These are phyloP conservation scores for Gobionotothen gibberifrons DNA, from an alignment of 2,797 vertebrate genomes.

Conservation along the genomic window DNA sequence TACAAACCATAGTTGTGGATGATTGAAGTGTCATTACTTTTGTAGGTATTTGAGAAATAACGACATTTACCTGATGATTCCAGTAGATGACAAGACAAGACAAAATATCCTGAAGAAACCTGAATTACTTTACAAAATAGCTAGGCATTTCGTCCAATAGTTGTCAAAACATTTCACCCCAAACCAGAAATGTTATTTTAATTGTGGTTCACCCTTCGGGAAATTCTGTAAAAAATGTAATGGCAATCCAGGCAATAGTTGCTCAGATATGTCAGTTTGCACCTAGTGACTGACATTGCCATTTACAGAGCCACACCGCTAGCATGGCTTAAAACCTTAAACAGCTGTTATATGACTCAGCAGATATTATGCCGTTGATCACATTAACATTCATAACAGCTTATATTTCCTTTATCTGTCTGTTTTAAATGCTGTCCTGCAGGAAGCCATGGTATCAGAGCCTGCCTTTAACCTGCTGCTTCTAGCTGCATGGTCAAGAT, in stretches of 20 bases:
- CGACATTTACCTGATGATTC: neutral
- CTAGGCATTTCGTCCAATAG: neutral
- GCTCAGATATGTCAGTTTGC: neutral
- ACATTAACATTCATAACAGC: slow-evolving; percentile 37
- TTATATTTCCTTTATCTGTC: slow-evolving; percentile 31
- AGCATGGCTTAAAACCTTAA: slow-evolving; percentile 12
- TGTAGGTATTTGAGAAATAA: neutral
- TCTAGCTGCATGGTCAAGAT: slow-evolving; percentile 51
- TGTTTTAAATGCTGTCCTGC: slow-evolving; percentile 38
- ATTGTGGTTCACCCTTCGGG: neutral
- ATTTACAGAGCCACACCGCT: neutral
- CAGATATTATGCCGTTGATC: slow-evolving; percentile 22
- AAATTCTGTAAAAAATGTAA: neutral
- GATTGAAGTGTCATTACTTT: no score
- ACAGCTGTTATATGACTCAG: slow-evolving; percentile 3
- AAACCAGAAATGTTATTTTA: neutral
- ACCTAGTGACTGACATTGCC: neutral
- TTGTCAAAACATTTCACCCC: neutral
- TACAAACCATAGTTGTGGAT: no score
- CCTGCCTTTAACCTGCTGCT: slow-evolving; percentile 10
- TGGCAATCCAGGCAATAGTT: neutral
- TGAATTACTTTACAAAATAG: neutral
- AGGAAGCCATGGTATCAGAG: slow-evolving; percentile 20
- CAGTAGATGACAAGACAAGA: neutral
- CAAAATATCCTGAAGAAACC: neutral